phyloP scores from a whole-genome alignment of 2,888 invertebrate genomes.

The Gonocerus acuteangulatus region DNA sequence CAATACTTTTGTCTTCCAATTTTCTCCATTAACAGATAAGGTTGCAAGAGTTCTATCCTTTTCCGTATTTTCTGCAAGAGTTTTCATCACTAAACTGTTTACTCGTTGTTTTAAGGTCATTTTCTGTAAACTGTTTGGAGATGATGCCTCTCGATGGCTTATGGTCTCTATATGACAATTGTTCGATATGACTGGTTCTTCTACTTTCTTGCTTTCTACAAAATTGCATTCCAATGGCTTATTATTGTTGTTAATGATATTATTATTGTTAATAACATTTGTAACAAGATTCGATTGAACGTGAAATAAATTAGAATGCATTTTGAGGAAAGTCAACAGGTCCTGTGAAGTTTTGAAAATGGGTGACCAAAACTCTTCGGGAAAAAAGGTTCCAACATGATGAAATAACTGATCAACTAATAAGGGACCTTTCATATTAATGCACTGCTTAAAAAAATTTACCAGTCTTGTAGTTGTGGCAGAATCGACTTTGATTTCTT shows the following conservation, averaged over 20 bases:
- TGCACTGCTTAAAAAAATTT: constrained; percentile 73
- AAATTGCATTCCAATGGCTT: constrained; percentile 26
- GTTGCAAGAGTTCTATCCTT: constrained; percentile 49
- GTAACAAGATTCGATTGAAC: constrained; percentile 88
- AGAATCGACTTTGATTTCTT: constrained; percentile 71
- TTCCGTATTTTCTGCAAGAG: constrained; percentile 76
- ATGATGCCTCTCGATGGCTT: constrained; percentile 43
- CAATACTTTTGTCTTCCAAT: constrained; percentile 72
- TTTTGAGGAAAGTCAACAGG: constrained; percentile 78
- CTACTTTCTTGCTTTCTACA: constrained; percentile 22
- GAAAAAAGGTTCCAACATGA: constrained; percentile 65
- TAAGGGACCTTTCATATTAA: constrained; percentile 73
- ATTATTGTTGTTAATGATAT: constrained; percentile 3
- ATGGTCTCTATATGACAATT: constrained; percentile 5
- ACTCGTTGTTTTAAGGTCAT: constrained; percentile 81
- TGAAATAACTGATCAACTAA: constrained; percentile 82
- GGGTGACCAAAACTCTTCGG: constrained; percentile 70
- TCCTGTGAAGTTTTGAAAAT: constrained; percentile 88
- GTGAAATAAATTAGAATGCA: constrained; percentile 90
- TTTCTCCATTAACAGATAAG: constrained; percentile 50
- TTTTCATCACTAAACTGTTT: constrained; percentile 79
- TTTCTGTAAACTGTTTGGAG: constrained; percentile 48
- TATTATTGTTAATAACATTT: constrained; percentile 47
- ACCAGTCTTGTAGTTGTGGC: constrained; percentile 73
- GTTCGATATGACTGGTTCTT: constrained; percentile 22